phyloP scores from a whole-genome alignment of 2,888 invertebrate species.

The Drosophila nr. medialis region DNA sequence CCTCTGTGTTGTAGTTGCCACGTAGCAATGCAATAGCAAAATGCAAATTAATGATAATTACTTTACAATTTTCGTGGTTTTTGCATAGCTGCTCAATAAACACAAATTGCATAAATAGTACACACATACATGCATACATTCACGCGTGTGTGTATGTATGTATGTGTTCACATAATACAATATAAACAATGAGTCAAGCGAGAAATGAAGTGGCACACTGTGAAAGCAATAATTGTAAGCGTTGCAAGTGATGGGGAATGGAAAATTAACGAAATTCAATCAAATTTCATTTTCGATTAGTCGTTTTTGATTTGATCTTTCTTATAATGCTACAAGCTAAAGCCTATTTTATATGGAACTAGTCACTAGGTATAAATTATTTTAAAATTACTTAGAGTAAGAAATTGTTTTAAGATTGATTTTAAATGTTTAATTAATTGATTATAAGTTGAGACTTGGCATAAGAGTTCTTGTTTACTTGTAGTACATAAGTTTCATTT shows the following conservation, averaged over 20 bases:
- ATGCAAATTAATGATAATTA: conserved; percentile 25
- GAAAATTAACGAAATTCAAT: conserved; percentile 12
- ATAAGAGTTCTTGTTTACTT: not conserved
- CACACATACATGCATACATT: not conserved
- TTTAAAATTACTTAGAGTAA: not conserved
- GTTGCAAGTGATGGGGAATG: conserved; percentile 15
- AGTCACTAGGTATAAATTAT: not conserved
- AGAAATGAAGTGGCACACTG: conserved; percentile 14
- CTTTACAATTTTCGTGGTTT: conserved; percentile 16
- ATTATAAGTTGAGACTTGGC: not conserved
- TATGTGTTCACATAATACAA: not conserved
- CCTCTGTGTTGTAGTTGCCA: not conserved
- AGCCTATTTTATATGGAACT: not conserved
- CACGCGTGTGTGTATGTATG: not conserved
- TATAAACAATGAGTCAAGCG: not conserved
- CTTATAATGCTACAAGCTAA: not conserved
- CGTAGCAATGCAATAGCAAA: not conserved
- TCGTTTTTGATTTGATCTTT: not conserved
- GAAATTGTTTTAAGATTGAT: not conserved
- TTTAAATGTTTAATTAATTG: not conserved
- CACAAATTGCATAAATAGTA: conserved; percentile 1
- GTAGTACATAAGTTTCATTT: not conserved
- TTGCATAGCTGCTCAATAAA: conserved; percentile 5
- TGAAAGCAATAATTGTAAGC: conserved; percentile 31
- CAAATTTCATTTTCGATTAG: not conserved